Evolutionary conservation across 2,888 invertebrate species (phyloP).

Genomic region (Phyllotreta striolata): DNA sequence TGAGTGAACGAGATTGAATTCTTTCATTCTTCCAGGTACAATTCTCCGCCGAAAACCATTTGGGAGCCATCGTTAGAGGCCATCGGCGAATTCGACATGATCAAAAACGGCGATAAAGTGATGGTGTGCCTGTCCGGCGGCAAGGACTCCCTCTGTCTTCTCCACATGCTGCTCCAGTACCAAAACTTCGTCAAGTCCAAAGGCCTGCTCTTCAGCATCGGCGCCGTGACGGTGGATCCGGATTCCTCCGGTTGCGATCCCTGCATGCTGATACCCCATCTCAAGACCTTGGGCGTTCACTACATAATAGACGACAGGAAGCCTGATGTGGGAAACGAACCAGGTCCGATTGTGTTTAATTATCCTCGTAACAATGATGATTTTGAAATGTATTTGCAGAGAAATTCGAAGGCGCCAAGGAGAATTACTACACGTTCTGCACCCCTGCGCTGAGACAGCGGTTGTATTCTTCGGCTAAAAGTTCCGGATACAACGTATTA

Average conservation of each 20-base stretch:
- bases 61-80: constrained; percentile 87
- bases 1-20: too few relatives aligned
- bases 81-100: constrained; percentile 83
- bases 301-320: constrained; percentile 74
- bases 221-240: constrained; percentile 81
- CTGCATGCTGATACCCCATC: constrained; percentile 75
- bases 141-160: constrained; percentile 81
- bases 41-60: constrained; percentile 78
- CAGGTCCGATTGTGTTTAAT: constrained; percentile 42
- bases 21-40: constrained; percentile 68
- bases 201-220: constrained; percentile 76
- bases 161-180: constrained; percentile 86
- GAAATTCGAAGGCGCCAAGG: constrained; percentile 63
- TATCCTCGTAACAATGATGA: background rate
- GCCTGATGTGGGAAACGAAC: constrained; percentile 47
- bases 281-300: constrained; percentile 75
- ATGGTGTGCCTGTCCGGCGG: constrained; percentile 87
- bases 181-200: constrained; percentile 78
- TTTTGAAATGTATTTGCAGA: constrained; percentile 55
- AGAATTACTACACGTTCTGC: constrained; percentile 71
- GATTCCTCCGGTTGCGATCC: constrained; percentile 65
- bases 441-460: constrained; percentile 76
- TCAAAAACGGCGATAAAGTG: constrained; percentile 77
- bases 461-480: constrained; percentile 77
- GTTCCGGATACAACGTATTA: constrained; percentile 84